Percentiles rank a stretch among this genome's conserved stretches.
phyloP scores from a whole-genome alignment of 2,888 invertebrate species.

The Acrobasis consociella region DNA sequence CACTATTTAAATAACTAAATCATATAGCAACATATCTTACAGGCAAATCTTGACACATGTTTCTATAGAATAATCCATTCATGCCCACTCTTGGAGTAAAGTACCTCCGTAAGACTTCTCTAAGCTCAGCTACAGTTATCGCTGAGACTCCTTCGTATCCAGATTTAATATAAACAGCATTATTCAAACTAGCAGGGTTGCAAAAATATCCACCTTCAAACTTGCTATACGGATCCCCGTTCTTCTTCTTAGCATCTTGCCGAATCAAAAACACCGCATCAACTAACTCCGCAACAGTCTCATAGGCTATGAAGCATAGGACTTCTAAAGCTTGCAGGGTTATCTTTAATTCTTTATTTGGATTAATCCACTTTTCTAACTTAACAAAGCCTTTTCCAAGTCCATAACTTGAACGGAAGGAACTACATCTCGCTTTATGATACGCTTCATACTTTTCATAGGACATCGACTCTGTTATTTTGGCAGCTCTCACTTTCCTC shows the following conservation, averaged over 20 bases:
- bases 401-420: conserved; percentile 83
- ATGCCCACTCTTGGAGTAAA: conserved; percentile 84
- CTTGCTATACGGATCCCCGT: conserved; percentile 87
- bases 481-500: conserved; percentile 82
- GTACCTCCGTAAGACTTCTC: conserved; percentile 91
- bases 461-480: conserved; percentile 78
- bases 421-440: conserved; percentile 89
- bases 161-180: conserved; percentile 79
- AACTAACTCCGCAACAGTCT: conserved; percentile 94
- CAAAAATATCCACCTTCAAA: conserved; percentile 85
- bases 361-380: conserved; percentile 85
- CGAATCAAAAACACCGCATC: conserved; percentile 92
- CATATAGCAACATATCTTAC: conserved; percentile 62
- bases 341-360: conserved; percentile 84
- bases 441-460: conserved; percentile 88
- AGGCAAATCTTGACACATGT: conserved; percentile 72
- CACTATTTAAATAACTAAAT: neutral
- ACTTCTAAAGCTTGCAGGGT: conserved; percentile 87
- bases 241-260: conserved; percentile 87
- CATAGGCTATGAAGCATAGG: conserved; percentile 92
- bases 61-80: conserved; percentile 76
- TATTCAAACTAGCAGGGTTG: conserved; percentile 82
- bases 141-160: conserved; percentile 87
- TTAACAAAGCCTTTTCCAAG: conserved; percentile 79
- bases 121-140: conserved; percentile 90